Conservation (phyloP, 2,113 vertebrate species). For the Chitala chitala region DNA sequence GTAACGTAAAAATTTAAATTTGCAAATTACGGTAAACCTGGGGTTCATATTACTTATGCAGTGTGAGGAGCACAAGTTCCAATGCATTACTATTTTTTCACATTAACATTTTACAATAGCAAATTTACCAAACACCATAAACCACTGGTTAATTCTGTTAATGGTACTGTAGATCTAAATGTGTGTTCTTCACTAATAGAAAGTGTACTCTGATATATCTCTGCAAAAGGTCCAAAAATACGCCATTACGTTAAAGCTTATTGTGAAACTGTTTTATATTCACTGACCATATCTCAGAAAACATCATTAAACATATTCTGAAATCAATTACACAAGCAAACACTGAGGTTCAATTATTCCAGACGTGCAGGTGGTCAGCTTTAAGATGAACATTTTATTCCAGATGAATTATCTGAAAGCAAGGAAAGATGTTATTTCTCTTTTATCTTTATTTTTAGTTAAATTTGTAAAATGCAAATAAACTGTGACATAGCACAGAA, state of each 20-base stretch:
- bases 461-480: conserved; percentile 4
- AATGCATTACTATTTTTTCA: no score
- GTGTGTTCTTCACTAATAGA: no score
- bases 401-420: conserved; percentile 62
- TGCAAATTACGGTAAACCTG: no score
- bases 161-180: no score
- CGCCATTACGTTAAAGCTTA: not conserved
- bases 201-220: no score
- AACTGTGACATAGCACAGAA: not conserved
- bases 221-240: conserved; percentile 34
- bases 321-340: conserved; percentile 82
- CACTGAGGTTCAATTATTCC: conserved; percentile 86
- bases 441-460: not conserved
- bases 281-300: conserved; percentile 67
- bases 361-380: conserved; percentile 77
- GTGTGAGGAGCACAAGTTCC: no score
- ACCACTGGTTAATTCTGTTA: no score
- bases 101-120: no score
- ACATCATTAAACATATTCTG: conserved; percentile 90
- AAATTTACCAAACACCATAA: no score
- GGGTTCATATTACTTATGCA: no score
- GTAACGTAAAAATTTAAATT: no score
- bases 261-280: not conserved
- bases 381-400: conserved; percentile 82
- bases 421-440: conserved; percentile 51